Percentiles rank a stretch among this genome's conserved stretches.
These are phyloP conservation scores for Paramisgurnus dabryanus DNA, from an alignment of 2,113 vertebrate species.

Conservation along the genomic window DNA sequence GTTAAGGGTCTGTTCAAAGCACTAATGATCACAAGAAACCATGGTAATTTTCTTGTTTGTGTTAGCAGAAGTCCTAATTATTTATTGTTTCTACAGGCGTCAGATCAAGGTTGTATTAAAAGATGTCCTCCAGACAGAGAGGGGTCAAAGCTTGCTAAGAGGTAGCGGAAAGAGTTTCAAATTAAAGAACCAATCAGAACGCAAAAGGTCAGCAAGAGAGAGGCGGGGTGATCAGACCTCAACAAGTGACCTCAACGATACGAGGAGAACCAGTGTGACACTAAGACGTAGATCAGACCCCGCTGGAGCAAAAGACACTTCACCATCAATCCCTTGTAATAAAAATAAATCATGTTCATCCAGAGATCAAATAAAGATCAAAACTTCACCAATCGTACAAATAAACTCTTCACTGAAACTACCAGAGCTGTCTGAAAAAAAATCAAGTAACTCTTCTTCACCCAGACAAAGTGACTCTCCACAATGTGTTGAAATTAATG, in stretches of 20 bases:
- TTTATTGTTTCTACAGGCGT: constrained; percentile 16
- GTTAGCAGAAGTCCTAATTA: neutral
- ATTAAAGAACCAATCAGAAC: neutral
- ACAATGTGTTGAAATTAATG: neutral
- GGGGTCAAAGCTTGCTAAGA: constrained; percentile 59
- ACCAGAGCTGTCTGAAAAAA: neutral
- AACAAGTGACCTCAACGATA: neutral
- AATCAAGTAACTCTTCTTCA: neutral
- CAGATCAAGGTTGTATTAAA: constrained; percentile 61
- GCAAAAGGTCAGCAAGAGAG: constrained; percentile 22
- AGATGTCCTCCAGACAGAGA: constrained; percentile 69
- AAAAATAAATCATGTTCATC: neutral
- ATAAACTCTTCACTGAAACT: neutral
- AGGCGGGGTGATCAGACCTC: neutral
- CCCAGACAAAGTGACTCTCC: constrained; percentile 2
- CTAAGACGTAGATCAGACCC: neutral
- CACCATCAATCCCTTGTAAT: neutral
- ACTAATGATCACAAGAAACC: too few species aligned
- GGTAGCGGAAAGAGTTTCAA: constrained; percentile 20
- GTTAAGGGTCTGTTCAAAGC: too few species aligned
- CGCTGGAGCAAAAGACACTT: neutral
- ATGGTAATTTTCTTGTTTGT: too few species aligned
- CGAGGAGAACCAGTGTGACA: neutral
- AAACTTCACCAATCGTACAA: neutral
- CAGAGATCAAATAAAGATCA: neutral